These are phyloP conservation scores for Syngnathus typhle DNA, from an alignment of 2,113 vertebrate species.

Conservation along the genomic window DNA sequence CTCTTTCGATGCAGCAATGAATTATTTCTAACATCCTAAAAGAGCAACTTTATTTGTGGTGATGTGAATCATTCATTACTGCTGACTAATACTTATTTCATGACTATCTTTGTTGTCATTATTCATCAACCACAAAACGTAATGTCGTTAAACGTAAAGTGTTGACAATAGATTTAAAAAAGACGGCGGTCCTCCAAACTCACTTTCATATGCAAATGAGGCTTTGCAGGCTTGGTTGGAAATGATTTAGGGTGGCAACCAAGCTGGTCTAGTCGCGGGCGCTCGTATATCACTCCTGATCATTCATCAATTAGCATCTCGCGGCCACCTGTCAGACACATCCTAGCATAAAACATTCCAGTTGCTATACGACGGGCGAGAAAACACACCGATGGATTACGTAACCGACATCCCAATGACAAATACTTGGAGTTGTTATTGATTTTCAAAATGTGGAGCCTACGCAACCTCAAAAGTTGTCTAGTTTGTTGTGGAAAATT, in stretches of 20 bases:
- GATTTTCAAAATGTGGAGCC: background rate
- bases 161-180: constrained; percentile 57
- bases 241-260: constrained; percentile 72
- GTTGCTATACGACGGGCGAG: constrained; percentile 62
- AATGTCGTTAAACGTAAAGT: constrained; percentile 48
- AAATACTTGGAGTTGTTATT: background rate
- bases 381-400: constrained; percentile 56
- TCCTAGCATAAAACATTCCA: constrained; percentile 64
- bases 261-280: constrained; percentile 45
- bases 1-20: too few relatives aligned
- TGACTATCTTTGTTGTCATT: constrained; percentile 64
- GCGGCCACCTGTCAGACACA: constrained; percentile 70
- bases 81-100: constrained; percentile 58
- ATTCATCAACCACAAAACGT: constrained; percentile 60
- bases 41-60: constrained; percentile 24
- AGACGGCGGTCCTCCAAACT: constrained; percentile 32
- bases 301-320: constrained; percentile 76
- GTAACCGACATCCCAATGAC: constrained; percentile 38
- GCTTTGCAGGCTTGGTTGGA: constrained; percentile 72
- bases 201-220: constrained; percentile 71
- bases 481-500: background rate
- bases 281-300: constrained; percentile 69
- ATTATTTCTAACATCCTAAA: too few relatives aligned
- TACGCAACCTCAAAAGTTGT: background rate
- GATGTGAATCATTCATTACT: constrained; percentile 57